A percentile compares a stretch with the other conserved stretches of the same genome.
Conservation (phyloP, 2,113 vertebrate species). For the Circaetus cinerascens region DNA sequence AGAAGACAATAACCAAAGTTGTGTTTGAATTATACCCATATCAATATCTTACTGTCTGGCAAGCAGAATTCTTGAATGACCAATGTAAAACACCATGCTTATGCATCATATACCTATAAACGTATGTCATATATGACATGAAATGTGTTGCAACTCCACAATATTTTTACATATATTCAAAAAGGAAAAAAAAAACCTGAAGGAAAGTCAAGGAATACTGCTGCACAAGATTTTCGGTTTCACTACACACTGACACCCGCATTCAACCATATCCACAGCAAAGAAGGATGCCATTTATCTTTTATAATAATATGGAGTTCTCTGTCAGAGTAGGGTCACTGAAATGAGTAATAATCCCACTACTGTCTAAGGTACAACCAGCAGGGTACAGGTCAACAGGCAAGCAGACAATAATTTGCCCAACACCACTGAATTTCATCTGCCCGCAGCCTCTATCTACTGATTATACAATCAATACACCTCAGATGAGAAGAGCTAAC, state of each 20-base stretch:
- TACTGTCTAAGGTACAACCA: conserved; percentile 79
- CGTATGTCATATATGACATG: not conserved
- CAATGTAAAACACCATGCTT: not conserved
- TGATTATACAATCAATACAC: conserved; percentile 99
- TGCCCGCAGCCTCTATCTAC: conserved; percentile 90
- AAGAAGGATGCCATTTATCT: conserved; percentile 84
- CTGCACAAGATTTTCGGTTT: not conserved
- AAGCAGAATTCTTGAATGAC: not conserved
- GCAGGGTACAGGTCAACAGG: conserved; percentile 91
- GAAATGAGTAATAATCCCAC: conserved; percentile 82
- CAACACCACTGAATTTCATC: conserved; percentile 97
- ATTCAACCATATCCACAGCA: conserved; percentile 64
- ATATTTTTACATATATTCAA: not conserved
- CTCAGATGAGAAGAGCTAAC: conserved; percentile 98
- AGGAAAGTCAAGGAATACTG: not conserved
- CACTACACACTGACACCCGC: conserved; percentile 57
- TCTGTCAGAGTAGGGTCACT: conserved; percentile 75
- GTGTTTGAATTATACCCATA: not conserved
- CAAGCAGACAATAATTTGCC: conserved; percentile 96
- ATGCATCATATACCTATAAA: not conserved
- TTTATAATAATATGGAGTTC: conserved; percentile 78
- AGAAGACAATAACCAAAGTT: not conserved
- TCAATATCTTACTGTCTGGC: not conserved
- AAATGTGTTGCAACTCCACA: not conserved
- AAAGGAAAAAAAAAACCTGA: not conserved